Percentiles rank a stretch among this genome's conserved stretches.
phyloP scores from a whole-genome alignment of 2,113 vertebrate genomes.

The Grammomys surdaster region DNA sequence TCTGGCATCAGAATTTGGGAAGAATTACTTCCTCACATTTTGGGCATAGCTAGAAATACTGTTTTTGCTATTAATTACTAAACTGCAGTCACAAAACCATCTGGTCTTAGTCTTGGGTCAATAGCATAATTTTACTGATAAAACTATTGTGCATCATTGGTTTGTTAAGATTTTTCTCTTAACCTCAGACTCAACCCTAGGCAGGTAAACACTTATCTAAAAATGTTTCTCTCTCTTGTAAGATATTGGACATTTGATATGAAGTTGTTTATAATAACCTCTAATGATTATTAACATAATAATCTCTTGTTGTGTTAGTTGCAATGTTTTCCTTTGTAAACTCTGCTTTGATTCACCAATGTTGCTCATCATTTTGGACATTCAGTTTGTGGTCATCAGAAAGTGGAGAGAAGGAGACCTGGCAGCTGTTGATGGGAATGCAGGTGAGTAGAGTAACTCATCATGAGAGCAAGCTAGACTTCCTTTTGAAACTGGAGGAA shows the following conservation, averaged over 20 bases:
- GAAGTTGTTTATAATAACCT: not conserved
- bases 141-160: not conserved
- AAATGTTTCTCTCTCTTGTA: not conserved
- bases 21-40: not conserved
- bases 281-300: not conserved
- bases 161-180: not conserved
- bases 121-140: not conserved
- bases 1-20: not conserved
- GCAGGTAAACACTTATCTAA: not conserved
- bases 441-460: too few species aligned
- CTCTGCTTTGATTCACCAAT: not conserved
- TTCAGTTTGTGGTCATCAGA: not conserved
- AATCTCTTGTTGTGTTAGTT: not conserved
- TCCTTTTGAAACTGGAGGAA: not conserved
- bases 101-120: not conserved
- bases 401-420: not conserved
- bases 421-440: not conserved
- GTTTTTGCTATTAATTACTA: not conserved
- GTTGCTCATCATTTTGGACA: not conserved
- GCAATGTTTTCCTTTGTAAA: not conserved
- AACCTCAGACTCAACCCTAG: not conserved
- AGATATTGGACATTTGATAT: not conserved
- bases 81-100: not conserved
- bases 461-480: not conserved
- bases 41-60: not conserved